phyloP scores from a whole-genome alignment of 2,888 invertebrate species.

The Antheraea assamensis region DNA sequence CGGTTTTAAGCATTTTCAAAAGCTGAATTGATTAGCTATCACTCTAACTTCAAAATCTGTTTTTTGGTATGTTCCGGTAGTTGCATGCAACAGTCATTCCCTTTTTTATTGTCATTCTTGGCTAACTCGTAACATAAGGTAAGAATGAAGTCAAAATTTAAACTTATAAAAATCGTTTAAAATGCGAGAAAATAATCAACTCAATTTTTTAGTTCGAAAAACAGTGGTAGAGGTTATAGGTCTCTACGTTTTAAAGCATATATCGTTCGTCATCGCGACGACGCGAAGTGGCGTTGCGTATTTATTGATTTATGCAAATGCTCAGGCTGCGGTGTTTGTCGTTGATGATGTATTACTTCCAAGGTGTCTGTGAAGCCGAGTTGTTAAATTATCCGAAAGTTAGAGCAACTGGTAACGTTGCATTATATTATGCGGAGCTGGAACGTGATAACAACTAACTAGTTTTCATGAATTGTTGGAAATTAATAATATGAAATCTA shows the following conservation, averaged over 20 bases:
- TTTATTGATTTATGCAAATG: conserved; percentile 66
- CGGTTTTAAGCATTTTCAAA: no score
- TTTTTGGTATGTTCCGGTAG: background rate
- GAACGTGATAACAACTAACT: background rate
- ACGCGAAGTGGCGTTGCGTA: conserved; percentile 28
- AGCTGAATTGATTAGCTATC: no score
- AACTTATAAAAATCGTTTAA: background rate
- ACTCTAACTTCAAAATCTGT: background rate
- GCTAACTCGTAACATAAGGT: background rate
- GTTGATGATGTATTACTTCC: conserved; percentile 28
- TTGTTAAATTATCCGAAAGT: conserved; percentile 12
- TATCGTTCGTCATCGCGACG: conserved; percentile 10
- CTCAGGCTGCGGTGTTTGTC: conserved; percentile 32
- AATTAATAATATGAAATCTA: background rate
- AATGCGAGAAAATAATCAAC: background rate
- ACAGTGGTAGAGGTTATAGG: conserved; percentile 14
- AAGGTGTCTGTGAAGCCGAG: conserved; percentile 26
- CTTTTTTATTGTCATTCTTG: background rate
- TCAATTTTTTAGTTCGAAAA: background rate
- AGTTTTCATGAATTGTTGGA: background rate
- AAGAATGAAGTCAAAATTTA: background rate
- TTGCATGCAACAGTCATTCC: background rate
- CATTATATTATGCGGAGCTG: background rate
- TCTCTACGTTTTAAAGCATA: conserved; percentile 26
- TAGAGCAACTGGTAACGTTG: background rate